These are phyloP conservation scores for Macrotus californicus DNA, from an alignment of 2,113 vertebrate genomes.

Conservation along the genomic window DNA sequence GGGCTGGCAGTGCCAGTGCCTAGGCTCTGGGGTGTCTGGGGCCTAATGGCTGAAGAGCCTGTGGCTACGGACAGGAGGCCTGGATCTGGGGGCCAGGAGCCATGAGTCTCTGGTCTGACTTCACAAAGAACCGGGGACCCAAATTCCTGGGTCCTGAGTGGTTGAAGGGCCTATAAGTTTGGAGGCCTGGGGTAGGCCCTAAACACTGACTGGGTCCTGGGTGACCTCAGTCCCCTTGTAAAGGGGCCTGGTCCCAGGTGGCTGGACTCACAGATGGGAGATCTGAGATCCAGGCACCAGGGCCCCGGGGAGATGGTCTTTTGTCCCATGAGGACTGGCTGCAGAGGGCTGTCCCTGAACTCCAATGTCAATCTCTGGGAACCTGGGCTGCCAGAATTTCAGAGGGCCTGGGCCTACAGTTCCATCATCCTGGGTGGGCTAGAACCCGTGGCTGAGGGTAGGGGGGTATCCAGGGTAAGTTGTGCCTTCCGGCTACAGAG, in stretches of 20 bases:
- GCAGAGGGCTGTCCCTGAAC: background rate
- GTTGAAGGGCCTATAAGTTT: background rate
- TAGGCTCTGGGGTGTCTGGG: background rate
- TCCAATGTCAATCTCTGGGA: background rate
- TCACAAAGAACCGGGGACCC: background rate
- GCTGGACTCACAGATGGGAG: background rate
- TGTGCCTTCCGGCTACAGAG: background rate
- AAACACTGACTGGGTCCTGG: background rate
- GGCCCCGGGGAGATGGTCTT: background rate
- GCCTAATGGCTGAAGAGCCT: background rate
- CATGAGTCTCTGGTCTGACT: background rate
- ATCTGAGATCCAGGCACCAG: background rate
- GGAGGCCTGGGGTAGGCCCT: background rate
- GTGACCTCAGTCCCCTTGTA: background rate
- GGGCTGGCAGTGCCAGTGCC: accelerated
- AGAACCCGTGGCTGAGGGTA: background rate
- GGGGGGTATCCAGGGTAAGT: accelerated
- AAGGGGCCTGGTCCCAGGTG: background rate
- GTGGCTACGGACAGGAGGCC: background rate
- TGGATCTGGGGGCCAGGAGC: background rate
- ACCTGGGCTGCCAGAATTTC: background rate
- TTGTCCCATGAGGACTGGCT: background rate
- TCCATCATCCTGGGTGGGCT: background rate
- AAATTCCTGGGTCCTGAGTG: background rate
- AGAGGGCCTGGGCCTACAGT: background rate